Percentiles rank a stretch among this genome's conserved stretches.
These are phyloP conservation scores for Archilochus colubris DNA, from an alignment of 2,113 vertebrate species.

Conservation along the genomic window DNA sequence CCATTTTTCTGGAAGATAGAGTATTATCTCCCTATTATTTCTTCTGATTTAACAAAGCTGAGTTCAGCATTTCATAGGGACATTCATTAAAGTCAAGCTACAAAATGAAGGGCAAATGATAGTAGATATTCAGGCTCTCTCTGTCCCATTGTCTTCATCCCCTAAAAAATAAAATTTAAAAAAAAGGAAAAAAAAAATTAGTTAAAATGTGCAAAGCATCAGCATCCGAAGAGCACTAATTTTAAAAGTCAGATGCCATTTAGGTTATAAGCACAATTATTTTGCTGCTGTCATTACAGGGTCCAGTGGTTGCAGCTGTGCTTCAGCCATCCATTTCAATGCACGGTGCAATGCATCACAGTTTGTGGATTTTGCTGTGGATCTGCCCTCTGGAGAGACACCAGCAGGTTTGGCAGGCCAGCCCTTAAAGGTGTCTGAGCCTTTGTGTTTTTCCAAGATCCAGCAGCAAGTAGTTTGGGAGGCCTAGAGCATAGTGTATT, in stretches of 20 bases:
- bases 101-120: background rate
- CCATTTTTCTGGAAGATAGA: background rate
- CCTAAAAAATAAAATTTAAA: no score
- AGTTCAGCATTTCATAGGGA: background rate
- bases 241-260: slow-evolving; percentile 1
- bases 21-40: background rate
- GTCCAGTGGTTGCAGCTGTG: slow-evolving; percentile 10
- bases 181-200: background rate
- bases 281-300: slow-evolving; percentile 10
- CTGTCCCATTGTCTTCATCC: background rate
- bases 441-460: background rate
- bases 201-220: background rate
- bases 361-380: background rate
- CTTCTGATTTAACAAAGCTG: background rate
- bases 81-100: background rate
- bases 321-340: slow-evolving; percentile 1
- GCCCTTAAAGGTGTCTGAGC: background rate
- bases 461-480: background rate
- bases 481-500: background rate
- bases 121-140: background rate
- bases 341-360: background rate
- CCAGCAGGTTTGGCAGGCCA: background rate
- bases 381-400: background rate
- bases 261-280: background rate
- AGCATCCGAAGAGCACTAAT: background rate